Evolutionary conservation across 2,888 invertebrate species (phyloP).

Genomic region (Nysson spinosus): DNA sequence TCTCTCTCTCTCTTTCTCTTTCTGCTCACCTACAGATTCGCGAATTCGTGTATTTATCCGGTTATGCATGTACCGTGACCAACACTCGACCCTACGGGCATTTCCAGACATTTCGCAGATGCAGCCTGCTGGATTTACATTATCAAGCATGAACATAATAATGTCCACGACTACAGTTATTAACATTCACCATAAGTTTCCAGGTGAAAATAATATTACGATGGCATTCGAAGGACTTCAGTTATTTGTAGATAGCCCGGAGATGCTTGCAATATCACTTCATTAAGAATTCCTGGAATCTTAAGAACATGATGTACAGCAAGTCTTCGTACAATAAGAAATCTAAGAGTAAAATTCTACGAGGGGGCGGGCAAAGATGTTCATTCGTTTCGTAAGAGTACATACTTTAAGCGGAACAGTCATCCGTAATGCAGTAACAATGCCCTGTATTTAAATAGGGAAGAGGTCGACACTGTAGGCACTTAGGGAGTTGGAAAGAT

Average conservation of each 20-base stretch:
- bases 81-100: background rate
- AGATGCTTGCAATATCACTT: no score
- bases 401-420: background rate
- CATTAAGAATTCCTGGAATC: no score
- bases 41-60: background rate
- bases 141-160: no score
- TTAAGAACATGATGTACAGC: no score
- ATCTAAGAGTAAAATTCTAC: no score
- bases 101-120: constrained; percentile 22
- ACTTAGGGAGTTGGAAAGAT: constrained; percentile 3
- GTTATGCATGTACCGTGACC: constrained; percentile 19
- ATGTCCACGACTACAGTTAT: background rate
- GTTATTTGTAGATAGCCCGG: no score
- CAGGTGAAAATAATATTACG: no score
- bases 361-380: no score
- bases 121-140: constrained; percentile 6
- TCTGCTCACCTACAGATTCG: background rate
- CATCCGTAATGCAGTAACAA: constrained; percentile 1
- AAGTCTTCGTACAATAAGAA: no score
- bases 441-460: constrained; percentile 17
- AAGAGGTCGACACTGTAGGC: background rate
- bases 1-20: background rate
- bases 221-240: no score
- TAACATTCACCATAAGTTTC: background rate
- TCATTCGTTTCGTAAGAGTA: no score